A percentile compares a stretch with the other conserved stretches of the same genome.
These are phyloP conservation scores for Apis cerana DNA, from an alignment of 1,140 invertebrate genomes.

Conservation along the genomic window DNA sequence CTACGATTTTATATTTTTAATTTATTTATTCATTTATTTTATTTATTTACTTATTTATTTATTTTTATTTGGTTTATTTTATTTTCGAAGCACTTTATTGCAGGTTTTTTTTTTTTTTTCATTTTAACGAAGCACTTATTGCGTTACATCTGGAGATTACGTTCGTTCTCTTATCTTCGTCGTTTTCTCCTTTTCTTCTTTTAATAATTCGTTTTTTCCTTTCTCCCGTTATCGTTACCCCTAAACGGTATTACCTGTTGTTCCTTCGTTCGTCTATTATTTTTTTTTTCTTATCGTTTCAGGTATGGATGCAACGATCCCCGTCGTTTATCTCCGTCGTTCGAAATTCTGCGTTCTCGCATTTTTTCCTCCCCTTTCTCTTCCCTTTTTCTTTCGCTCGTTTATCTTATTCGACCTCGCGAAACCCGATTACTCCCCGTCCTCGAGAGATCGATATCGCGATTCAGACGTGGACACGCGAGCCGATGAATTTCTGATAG, in stretches of 20 bases:
- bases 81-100: conserved; percentile 70
- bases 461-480: conserved; percentile 1
- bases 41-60: conserved; percentile 36
- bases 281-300: neutral
- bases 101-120: conserved; percentile 58
- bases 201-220: neutral
- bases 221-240: neutral
- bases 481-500: neutral
- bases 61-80: conserved; percentile 9
- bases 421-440: too few species aligned
- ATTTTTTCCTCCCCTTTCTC: neutral
- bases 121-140: conserved; percentile 72
- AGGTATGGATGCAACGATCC: conserved; percentile 26
- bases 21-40: conserved; percentile 24
- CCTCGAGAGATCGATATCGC: neutral
- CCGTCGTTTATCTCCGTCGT: neutral
- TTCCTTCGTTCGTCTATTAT: neutral
- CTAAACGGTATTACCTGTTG: neutral
- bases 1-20: conserved; percentile 50
- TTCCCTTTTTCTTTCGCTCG: neutral
- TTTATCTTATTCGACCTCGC: neutral
- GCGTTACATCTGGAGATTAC: conserved; percentile 46
- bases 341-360: conserved; percentile 39
- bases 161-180: neutral
- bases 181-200: neutral